These are phyloP conservation scores for Lepidocyrtinus sp. DNA, from an alignment of 2,888 invertebrate species.

Conservation along the genomic window DNA sequence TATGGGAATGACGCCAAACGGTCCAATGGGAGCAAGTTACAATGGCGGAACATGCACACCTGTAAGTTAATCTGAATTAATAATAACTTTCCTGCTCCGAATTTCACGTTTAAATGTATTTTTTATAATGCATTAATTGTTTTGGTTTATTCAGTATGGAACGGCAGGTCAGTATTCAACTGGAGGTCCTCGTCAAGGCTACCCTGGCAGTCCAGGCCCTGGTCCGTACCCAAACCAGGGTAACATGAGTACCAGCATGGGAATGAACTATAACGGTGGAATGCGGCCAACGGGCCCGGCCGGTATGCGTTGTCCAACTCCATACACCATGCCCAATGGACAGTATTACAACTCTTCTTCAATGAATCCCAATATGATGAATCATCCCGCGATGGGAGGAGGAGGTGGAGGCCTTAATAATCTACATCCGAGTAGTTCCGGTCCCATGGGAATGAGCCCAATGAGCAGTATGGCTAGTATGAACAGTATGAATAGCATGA, in stretches of 20 bases:
- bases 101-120: too few relatives aligned
- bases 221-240: slow-evolving; percentile 53
- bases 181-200: slow-evolving; percentile 28
- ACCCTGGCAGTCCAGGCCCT: slow-evolving; percentile 41
- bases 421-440: slow-evolving; percentile 41
- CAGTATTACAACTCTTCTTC: slow-evolving; percentile 66
- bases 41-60: slow-evolving; percentile 68
- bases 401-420: slow-evolving; percentile 36
- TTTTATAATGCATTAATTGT: too few relatives aligned
- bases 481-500: slow-evolving; percentile 72
- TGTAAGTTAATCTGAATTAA: slow-evolving; percentile 58
- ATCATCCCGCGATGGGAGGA: slow-evolving; percentile 55
- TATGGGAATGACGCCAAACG: slow-evolving; percentile 59
- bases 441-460: slow-evolving; percentile 74
- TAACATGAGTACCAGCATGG: slow-evolving; percentile 20
- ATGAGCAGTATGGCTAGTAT: slow-evolving; percentile 81
- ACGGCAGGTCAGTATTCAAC: slow-evolving; percentile 47
- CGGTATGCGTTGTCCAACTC: slow-evolving; percentile 50
- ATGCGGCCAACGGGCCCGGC: slow-evolving; percentile 52
- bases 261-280: slow-evolving; percentile 47
- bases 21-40: slow-evolving; percentile 65
- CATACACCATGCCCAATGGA: slow-evolving; percentile 59
- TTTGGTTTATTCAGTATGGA: too few relatives aligned
- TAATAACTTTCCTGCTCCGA: too few relatives aligned
- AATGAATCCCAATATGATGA: slow-evolving; percentile 64